phyloP scores from a whole-genome alignment of 1,140 invertebrate genomes.

The Rhagoletis pomonella region DNA sequence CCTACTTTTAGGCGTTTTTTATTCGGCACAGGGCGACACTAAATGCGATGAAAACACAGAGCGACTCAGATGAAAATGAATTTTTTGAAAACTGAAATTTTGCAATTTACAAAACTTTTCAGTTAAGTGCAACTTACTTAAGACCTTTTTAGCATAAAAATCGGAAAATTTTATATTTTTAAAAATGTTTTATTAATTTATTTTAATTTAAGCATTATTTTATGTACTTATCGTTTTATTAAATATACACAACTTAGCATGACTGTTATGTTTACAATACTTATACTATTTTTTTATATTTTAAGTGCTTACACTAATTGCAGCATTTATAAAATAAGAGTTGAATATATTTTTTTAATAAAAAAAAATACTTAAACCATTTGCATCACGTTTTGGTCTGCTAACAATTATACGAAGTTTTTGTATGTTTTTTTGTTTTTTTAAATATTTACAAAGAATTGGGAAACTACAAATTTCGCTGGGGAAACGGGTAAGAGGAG shows the following conservation, averaged over 20 bases:
- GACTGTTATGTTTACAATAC: slow-evolving; percentile 36
- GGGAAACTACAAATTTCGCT: too few relatives aligned
- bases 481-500: too few relatives aligned
- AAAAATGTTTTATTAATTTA: neutral
- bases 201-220: slow-evolving; percentile 23
- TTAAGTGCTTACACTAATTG: slow-evolving; percentile 24
- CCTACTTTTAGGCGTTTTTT: neutral
- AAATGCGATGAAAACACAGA: neutral
- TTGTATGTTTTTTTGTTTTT: neutral
- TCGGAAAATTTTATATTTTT: neutral
- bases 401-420: slow-evolving; percentile 20
- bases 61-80: neutral
- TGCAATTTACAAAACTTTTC: too few relatives aligned
- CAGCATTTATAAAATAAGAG: slow-evolving; percentile 1
- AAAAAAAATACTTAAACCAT: slow-evolving; percentile 34
- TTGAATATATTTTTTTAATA: slow-evolving; percentile 25
- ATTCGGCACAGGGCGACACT: too few relatives aligned
- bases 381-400: slow-evolving; percentile 12
- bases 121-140: too few relatives aligned
- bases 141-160: neutral
- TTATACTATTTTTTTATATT: slow-evolving; percentile 8
- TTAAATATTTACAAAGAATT: slow-evolving; percentile 13
- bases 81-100: too few relatives aligned
- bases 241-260: slow-evolving; percentile 44
- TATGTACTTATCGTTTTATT: neutral